Base-by-base conservation (phyloP, 30 jellyfish, hydroid and myxozoan genomes). In the Pseudorhiza aurosa region DNA sequence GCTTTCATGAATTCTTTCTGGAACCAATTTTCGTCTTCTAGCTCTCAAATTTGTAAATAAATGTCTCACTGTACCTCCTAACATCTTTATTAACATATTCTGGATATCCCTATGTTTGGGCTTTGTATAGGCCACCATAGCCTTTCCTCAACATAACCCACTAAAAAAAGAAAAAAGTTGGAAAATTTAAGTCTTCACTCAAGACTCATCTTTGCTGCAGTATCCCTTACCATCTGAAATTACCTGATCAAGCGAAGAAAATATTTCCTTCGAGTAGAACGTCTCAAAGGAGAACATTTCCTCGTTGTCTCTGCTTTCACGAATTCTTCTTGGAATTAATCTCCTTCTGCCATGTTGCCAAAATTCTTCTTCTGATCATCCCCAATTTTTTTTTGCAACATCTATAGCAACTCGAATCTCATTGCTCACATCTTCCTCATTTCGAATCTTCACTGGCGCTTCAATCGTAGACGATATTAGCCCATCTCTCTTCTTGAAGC, bases 221-320 rank as follows among this genome's bases (percentile, higher is more conserved):
- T n/a, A n/a, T n/a, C n/a, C n/a, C n/a, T n/a, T n/a, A n/a, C n/a
- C n/a, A n/a, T n/a, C n/a, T n/a, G n/a, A n/a, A n/a, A n/a, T n/a
- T n/a, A n/a, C n/a, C 80, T 68, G 68, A 37, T 68, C 82, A 68
- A 35, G 72, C 2, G 47, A 70, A 53, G 85, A 27, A 72, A 6
- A 67, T 7, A 22, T 40, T 11, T 67, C 65, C 40, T 67, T 67
- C 18, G 65, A 4, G 22, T 40, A 67, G 40, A 32, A 67, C 81
- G 35, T 12, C 71, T 72, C 46, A 36, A 68, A 37, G 43, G 82
- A 68, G 45, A 15, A 19, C 39, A 9, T 26, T 8, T 3, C 82
- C 14, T 68, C 72, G 30, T 68, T 68, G 37, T 68, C 68, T n/a
- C 65, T 4, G 82, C 40, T 19, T 39, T 68, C 72, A 25, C 40